phyloP scores from a whole-genome alignment of 2,888 invertebrate species.

The Holacanthella duospinosa region DNA sequence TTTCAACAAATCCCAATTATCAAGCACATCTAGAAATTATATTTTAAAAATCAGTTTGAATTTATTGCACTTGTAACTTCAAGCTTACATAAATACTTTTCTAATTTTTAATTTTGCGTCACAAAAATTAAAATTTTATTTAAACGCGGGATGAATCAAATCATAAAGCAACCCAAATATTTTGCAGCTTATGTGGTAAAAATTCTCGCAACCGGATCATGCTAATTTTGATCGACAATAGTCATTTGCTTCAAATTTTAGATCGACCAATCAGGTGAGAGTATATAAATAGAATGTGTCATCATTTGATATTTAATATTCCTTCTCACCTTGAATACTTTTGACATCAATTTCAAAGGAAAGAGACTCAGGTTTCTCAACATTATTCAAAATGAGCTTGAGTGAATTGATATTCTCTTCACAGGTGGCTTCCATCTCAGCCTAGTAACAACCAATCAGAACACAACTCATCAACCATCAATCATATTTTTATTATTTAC shows the following conservation, averaged over 20 bases:
- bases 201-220: too few relatives aligned
- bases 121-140: too few relatives aligned
- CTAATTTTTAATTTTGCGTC: too few relatives aligned
- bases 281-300: not conserved
- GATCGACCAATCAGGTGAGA: not conserved
- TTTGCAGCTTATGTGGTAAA: too few relatives aligned
- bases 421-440: slow-evolving; percentile 37
- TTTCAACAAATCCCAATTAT: slow-evolving; percentile 32
- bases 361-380: slow-evolving; percentile 26
- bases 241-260: not conserved
- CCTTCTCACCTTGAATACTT: slow-evolving; percentile 27
- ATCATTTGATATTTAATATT: not conserved
- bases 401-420: slow-evolving; percentile 34
- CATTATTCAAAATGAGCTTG: slow-evolving; percentile 28
- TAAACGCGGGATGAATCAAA: too few relatives aligned
- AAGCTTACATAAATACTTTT: too few relatives aligned
- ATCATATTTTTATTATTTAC: too few relatives aligned
- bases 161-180: too few relatives aligned
- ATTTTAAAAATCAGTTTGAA: too few relatives aligned
- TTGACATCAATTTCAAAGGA: slow-evolving; percentile 32
- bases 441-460: slow-evolving; percentile 16
- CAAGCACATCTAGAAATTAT: slow-evolving; percentile 23
- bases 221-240: not conserved
- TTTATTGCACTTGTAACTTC: too few relatives aligned
- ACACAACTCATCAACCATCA: not conserved